Base-by-base conservation (phyloP, 2,797 vertebrate genomes). In the Rhinella marina region DNA sequence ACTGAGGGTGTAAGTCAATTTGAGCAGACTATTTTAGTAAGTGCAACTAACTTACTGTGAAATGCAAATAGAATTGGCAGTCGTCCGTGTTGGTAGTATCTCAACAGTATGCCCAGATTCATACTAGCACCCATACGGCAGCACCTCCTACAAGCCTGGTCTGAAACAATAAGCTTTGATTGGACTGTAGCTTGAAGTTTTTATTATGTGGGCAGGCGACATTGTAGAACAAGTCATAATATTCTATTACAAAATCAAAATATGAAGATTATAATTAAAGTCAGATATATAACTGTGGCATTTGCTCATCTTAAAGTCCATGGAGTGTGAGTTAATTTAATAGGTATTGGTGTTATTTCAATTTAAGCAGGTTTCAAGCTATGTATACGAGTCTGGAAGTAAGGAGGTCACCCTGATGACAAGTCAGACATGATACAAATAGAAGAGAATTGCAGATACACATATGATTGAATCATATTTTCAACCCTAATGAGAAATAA, bases 401-500 rank as follows among this genome's bases (percentile, higher is more conserved):
- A 25, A 61, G 29, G 29, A 70, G 72, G 13, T 59, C 68, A 48
- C 16, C 23, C 52, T 59, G 27, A 16, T 73, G 66, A 59, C 29
- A 76, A 59, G 25, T 76, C 56, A 23, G 29, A 29, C 27, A 48
- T 62, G 56, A 84, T 21, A 29, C 54, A 76, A 84, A 84, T 25
- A 50, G 70, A 48, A 75, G 68, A 75, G 54, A 16, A 75, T 16
- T 75, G 70, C 14, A 7, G 0, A 59, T 76, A 62, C 72, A 75
- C 19, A 59, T 50, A 81, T n/a, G 72, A 27, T 12, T 73, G 82
- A 8, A 73, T 84, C 72, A 62, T 32, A 84, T 76, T 76, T 76
- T 61, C 59, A 84, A 76, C 83, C 54, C 54, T 86, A 70, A 72
- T 68, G 29, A 79, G 29, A 86, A 81, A 61, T 68, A 70, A 81